Conservation (phyloP, 2,113 vertebrate genomes). For the Dasyornis broadbenti region DNA sequence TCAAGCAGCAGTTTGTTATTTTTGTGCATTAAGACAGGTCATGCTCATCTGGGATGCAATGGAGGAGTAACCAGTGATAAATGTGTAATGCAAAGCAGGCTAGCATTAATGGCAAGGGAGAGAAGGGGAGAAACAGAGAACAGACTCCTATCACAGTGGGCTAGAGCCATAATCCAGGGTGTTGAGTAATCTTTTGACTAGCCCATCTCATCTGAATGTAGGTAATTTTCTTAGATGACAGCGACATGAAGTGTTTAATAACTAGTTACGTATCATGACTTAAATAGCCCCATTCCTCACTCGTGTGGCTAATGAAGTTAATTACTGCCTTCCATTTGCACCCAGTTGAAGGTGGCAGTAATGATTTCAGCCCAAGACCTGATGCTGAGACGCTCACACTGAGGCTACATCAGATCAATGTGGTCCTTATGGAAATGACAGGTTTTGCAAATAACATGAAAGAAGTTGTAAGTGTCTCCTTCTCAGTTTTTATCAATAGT, state of each 20-base stretch:
- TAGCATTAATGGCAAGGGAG: background rate
- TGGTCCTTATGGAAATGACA: background rate
- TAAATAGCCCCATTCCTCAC: background rate
- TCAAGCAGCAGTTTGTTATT: background rate
- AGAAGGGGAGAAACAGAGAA: background rate
- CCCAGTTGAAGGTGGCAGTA: background rate
- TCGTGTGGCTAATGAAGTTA: background rate
- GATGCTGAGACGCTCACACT: background rate
- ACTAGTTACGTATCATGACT: background rate
- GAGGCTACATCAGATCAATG: background rate
- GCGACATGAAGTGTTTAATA: background rate
- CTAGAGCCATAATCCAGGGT: background rate
- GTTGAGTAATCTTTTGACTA: background rate
- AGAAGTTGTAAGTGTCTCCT: rapidly evolving
- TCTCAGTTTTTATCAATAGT: background rate
- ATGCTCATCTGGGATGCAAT: background rate
- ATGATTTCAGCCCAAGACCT: background rate
- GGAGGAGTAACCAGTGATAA: background rate
- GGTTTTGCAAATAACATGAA: background rate
- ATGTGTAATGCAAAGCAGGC: background rate
- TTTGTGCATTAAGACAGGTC: background rate
- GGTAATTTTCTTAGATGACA: background rate
- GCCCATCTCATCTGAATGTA: background rate
- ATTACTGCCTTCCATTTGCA: background rate
- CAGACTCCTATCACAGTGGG: background rate